Evolutionary conservation across 2,113 vertebrate species (phyloP), one percentile per base, ranked within the genome.

Genomic region (Coturnix japonica): DNA sequence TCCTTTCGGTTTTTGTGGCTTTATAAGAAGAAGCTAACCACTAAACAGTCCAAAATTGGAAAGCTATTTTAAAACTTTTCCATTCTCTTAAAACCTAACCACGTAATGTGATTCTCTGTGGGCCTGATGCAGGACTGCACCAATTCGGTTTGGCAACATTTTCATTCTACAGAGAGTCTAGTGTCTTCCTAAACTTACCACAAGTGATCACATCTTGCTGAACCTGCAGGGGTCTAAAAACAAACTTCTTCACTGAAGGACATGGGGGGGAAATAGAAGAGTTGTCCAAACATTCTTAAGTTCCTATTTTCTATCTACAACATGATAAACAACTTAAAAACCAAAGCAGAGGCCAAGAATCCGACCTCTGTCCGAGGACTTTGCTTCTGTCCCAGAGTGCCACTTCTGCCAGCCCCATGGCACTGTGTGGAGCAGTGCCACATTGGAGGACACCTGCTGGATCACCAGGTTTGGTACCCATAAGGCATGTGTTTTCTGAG

Each of bases 391-490:
- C 47, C 47, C 47, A 49, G 47, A 14, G 47, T 25, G 47, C 23
- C 47, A 25, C 47, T 17, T 33, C 23, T 8, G 7, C 6, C 16
- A 46, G 23, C 23, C 17, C 22, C 18, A 18, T 10, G 25, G 31
- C 37, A 15, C 13, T 3, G 49, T 21, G 16, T 17, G 21, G 26
- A 28, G 39, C 31, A 33, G 53, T 2, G 0, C 33, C 6, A 0
- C 11, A 8, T 9, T 6, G 0, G 23, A 35, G 6, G 10, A 26
- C 49, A 1, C 5, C 33, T 4, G 1, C 17, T 13, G 23, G 39
- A 30, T 30, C 4, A 0, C 15, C 3, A 0, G 3, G 12, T 19
- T 30, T 19, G 1, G 7, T 28, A 46, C 37, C 49, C 6, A 0
- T 18, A 37, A 35, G 35, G 28, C 13, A 43, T 3, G 18, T 2